phyloP scores from a whole-genome alignment of 2,797 vertebrate species.

The Hirundo rustica region DNA sequence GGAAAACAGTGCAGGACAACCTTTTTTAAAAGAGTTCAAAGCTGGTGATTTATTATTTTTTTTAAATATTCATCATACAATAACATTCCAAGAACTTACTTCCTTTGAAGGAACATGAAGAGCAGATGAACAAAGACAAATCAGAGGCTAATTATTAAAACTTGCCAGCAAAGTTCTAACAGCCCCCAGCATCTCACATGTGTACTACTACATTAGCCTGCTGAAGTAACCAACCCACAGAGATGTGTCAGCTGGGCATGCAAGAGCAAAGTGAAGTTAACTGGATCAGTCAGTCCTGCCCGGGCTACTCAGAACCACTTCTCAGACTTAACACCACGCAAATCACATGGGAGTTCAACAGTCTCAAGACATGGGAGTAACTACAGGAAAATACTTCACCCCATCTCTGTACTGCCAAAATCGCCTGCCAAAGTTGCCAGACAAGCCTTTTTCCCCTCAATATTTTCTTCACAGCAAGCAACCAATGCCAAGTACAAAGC shows the following conservation, averaged over 20 bases:
- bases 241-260: not conserved
- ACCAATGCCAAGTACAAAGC: not conserved
- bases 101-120: not conserved
- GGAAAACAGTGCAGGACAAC: not conserved
- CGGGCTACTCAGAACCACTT: not conserved
- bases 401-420: not conserved
- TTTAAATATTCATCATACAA: not conserved
- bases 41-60: not conserved
- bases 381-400: not conserved
- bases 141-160: not conserved
- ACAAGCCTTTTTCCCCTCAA: not conserved
- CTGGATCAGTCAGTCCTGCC: not conserved
- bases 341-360: not conserved
- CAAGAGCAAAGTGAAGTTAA: not conserved
- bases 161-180: not conserved
- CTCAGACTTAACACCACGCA: not conserved
- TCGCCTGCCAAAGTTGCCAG: not conserved
- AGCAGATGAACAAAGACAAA: not conserved
- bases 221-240: not conserved
- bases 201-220: not conserved
- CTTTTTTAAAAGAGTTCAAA: not conserved
- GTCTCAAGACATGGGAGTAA: not conserved
- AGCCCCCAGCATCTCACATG: fast-evolving
- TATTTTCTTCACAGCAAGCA: not conserved
- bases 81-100: not conserved